phyloP scores from a whole-genome alignment of 2,797 vertebrate species.

The Apogon hyalosoma region DNA sequence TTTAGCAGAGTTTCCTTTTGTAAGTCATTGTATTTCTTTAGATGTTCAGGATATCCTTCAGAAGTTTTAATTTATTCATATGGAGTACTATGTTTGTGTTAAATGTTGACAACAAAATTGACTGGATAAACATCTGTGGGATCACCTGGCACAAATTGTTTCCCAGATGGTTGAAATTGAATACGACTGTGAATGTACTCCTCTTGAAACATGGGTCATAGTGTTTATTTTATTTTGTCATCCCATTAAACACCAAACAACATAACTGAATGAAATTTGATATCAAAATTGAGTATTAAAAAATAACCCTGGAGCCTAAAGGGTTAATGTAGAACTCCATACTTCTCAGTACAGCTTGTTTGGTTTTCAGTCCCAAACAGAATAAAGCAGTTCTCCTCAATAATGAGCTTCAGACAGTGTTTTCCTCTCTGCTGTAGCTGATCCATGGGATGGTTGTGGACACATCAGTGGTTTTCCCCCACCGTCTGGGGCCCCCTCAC shows the following conservation, averaged over 20 bases:
- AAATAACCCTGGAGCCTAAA: too few species aligned
- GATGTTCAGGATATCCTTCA: background rate
- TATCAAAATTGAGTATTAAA: too few species aligned
- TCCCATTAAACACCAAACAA: too few species aligned
- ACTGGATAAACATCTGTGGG: background rate
- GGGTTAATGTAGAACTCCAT: too few species aligned
- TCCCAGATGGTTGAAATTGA: too few species aligned
- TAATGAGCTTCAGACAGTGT: constrained; percentile 16
- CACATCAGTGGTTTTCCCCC: constrained; percentile 85
- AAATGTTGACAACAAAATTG: too few species aligned
- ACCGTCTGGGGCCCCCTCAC: constrained; percentile 85
- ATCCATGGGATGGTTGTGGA: constrained; percentile 85
- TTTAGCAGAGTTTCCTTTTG: background rate
- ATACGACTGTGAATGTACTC: too few species aligned
- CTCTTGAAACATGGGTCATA: too few species aligned
- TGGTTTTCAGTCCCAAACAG: background rate
- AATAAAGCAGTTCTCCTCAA: background rate
- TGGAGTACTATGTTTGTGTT: background rate
- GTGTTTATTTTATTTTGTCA: too few species aligned
- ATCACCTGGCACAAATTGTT: background rate
- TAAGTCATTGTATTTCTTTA: background rate
- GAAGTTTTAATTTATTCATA: background rate
- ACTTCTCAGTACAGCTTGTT: background rate
- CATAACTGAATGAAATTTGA: too few species aligned
- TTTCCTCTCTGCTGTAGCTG: constrained; percentile 76